Base-by-base conservation (phyloP, 2,888 invertebrate genomes). In the Octonoba sinensis region DNA sequence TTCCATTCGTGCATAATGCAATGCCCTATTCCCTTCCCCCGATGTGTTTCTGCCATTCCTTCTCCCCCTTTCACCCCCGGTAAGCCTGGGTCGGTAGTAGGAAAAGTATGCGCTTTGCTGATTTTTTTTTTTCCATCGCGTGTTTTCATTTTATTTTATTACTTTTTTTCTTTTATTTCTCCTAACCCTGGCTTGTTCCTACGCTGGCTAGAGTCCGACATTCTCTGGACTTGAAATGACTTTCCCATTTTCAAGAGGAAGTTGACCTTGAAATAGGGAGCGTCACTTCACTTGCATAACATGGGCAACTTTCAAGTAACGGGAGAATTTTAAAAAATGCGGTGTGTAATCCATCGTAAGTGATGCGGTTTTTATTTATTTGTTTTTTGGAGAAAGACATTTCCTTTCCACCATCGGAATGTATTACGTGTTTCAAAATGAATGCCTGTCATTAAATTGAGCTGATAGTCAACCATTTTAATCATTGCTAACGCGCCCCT, bases 1-100 rank as follows among this genome's bases (percentile, higher is more conserved):
- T 51, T 49, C 49, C 56, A 60, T 74, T 74, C 67, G 67, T 67
- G 70, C 64, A 70, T 62, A 69, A 77, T 64, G 69, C 69, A 77
- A 77, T 77, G 62, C 69, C 70, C 69, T 77, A 70, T 77, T 70
- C 76, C 76, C 76, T 62, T 64, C 54, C 69, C 64, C 51, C 49
- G 67, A 54, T 77, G 69, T 77, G 62, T 70, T 70, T 77, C 75
- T 70, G 62, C 76, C 24, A 69, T 70, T 75, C 51, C 51, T 67
- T 60, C 64, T 65, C 54, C 46, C 15, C 22, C 27, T 27, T 27
- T 20, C 36, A 64, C 51, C 46, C 36, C 57, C 67, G 15, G n/a
- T n/a, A n/a, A n/a, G n/a, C n/a, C n/a, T n/a, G n/a, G 54, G n/a
- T 54, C 20, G 46, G 36, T 67, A 44, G 62, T 51, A 69, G 67